Conservation (phyloP, 2,888 invertebrate genomes). For the Himalopsyche anomala region DNA sequence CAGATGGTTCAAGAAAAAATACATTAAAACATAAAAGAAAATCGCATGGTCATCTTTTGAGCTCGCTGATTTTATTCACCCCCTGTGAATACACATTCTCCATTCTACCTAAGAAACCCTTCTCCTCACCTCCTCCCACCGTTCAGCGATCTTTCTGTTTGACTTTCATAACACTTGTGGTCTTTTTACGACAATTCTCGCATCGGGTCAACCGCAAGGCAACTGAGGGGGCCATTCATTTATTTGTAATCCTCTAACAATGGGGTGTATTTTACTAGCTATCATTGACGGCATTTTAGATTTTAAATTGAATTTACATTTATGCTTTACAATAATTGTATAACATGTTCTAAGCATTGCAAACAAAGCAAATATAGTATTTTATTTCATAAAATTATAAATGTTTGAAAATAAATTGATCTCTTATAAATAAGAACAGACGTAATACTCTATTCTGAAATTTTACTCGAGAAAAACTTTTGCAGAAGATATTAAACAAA, state of each 20-base stretch:
- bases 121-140: not conserved
- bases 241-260: not conserved
- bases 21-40: not conserved
- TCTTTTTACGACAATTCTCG: conserved; percentile 43
- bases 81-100: not conserved
- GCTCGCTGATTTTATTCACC: conserved; percentile 3
- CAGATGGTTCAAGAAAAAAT: not conserved
- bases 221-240: conserved; percentile 16
- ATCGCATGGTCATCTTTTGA: not conserved
- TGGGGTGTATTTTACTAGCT: not conserved
- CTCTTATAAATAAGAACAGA: no score
- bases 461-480: no score
- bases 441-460: no score
- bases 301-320: not conserved
- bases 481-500: no score
- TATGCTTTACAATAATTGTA: no score
- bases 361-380: not conserved
- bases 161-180: conserved; percentile 42
- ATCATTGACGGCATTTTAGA: not conserved
- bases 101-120: not conserved
- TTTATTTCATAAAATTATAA: not conserved
- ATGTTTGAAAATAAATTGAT: no score
- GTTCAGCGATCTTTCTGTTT: conserved; percentile 31
- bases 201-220: conserved; percentile 28
- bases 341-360: no score